A percentile compares a stretch with the other conserved stretches of the same genome.
Evolutionary conservation across 2,797 vertebrate genomes (phyloP).

Genomic region (Echeneis naucrates): DNA sequence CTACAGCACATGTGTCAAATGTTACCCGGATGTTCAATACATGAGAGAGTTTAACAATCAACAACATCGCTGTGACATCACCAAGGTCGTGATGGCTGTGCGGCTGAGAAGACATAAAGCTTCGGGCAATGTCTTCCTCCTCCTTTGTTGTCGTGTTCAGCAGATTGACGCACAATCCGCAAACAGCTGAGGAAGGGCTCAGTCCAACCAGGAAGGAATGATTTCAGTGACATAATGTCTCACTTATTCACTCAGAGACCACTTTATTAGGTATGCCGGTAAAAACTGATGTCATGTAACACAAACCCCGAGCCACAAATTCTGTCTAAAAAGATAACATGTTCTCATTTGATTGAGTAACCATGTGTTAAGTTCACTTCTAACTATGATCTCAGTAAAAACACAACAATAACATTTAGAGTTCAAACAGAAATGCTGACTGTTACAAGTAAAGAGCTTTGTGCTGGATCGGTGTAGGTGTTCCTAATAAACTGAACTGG

Average conservation of each 20-base stretch:
- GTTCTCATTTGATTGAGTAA: not conserved
- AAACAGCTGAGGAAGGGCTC: constrained; percentile 15
- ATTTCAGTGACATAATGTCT: constrained; percentile 10
- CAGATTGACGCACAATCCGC: constrained; percentile 23
- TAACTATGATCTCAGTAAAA: too few species aligned
- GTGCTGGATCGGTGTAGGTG: too few species aligned
- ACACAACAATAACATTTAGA: too few species aligned
- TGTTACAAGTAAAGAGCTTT: too few species aligned
- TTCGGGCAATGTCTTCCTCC: constrained; percentile 17
- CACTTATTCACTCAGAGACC: not conserved
- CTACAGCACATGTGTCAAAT: not conserved
- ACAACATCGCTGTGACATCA: not conserved
- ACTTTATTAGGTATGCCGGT: not conserved
- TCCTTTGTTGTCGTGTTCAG: constrained; percentile 24
- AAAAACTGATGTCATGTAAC: not conserved
- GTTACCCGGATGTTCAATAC: not conserved
- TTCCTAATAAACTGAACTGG: too few species aligned
- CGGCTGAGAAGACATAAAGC: constrained; percentile 20
- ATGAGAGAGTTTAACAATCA: not conserved
- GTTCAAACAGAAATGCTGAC: too few species aligned
- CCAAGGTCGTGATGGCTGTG: not conserved
- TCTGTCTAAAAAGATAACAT: not conserved
- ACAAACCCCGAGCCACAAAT: not conserved
- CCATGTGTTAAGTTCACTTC: too few species aligned
- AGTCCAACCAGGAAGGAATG: constrained; percentile 8